A percentile compares a stretch with the other conserved stretches of the same genome.
phyloP scores from a whole-genome alignment of 1,140 invertebrate species.

The Phenacoccus solenopsis region DNA sequence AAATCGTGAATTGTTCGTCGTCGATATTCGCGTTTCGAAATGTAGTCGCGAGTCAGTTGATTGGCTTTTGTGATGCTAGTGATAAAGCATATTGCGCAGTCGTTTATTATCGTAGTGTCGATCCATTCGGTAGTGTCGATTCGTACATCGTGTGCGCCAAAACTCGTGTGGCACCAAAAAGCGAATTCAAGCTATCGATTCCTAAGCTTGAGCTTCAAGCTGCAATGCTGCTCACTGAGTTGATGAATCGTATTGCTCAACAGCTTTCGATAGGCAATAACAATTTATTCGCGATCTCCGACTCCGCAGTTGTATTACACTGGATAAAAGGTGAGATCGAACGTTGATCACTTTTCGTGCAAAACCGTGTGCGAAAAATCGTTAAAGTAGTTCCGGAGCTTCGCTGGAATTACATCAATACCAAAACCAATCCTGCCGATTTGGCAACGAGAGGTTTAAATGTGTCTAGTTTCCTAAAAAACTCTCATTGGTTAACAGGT shows the following conservation, averaged over 20 bases:
- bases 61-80: constrained; percentile 22
- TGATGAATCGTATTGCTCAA: constrained; percentile 1
- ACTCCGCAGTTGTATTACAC: constrained; percentile 24
- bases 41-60: not conserved
- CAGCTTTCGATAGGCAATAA: constrained; percentile 5
- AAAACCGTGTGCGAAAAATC: constrained; percentile 29
- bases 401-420: constrained; percentile 27
- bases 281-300: constrained; percentile 23
- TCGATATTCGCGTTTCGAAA: not conserved
- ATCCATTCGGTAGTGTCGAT: not conserved
- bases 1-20: not conserved
- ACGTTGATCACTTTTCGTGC: constrained; percentile 27
- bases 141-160: constrained; percentile 26
- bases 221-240: constrained; percentile 27
- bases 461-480: not conserved
- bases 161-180: constrained; percentile 22
- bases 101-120: constrained; percentile 12
- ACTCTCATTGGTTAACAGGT: constrained; percentile 9
- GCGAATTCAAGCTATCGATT: constrained; percentile 27
- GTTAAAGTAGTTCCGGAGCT: constrained; percentile 18
- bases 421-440: constrained; percentile 32
- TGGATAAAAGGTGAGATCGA: constrained; percentile 23
- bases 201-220: constrained; percentile 33
- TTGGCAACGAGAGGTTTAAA: constrained; percentile 27
- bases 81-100: constrained; percentile 15